phyloP scores from a whole-genome alignment of 2,797 vertebrate genomes.

The Peromyscus melanophrys region DNA sequence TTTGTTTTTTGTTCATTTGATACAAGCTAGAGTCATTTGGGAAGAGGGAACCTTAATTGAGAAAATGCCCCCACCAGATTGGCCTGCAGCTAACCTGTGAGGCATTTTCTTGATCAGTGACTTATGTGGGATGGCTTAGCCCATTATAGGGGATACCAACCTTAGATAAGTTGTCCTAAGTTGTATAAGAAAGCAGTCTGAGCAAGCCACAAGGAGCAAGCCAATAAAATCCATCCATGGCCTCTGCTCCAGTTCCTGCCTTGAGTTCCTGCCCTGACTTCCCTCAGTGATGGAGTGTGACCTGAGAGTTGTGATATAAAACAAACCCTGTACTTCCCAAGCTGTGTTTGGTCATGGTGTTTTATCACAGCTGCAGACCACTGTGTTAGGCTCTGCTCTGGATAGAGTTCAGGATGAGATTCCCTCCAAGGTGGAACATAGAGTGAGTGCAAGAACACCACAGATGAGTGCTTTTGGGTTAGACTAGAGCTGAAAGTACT shows the following conservation, averaged over 20 bases:
- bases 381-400: neutral
- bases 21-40: neutral
- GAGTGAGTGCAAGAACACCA: neutral
- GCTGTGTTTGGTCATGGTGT: neutral
- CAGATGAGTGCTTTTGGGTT: neutral
- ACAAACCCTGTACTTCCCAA: neutral
- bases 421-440: neutral
- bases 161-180: neutral
- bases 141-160: neutral
- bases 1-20: neutral
- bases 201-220: neutral
- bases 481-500: slow-evolving; percentile 3
- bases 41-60: neutral
- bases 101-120: neutral
- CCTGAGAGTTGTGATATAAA: neutral
- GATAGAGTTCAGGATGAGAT: neutral
- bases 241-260: neutral
- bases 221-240: neutral
- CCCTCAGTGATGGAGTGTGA: neutral
- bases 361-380: neutral
- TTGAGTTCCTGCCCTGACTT: neutral
- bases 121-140: neutral
- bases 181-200: neutral
- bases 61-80: neutral
- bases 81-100: neutral